Base-by-base conservation (phyloP, 2,888 invertebrate genomes). In the Malthinus seriepunctatus region DNA sequence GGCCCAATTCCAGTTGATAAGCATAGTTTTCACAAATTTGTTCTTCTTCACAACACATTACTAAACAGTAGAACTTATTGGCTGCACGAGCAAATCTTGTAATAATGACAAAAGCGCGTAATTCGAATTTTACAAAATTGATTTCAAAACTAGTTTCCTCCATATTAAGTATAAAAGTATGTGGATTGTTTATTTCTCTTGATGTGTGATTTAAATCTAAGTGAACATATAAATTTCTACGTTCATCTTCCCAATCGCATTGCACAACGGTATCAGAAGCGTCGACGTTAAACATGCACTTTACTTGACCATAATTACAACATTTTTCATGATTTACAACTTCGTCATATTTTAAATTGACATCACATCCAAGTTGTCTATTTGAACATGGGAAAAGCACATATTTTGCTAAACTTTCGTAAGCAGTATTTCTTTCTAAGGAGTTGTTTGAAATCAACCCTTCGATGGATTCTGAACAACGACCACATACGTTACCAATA, bases 181-280 rank as follows among this genome's bases (percentile, higher is more conserved):
- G 32, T 8, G 48, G 32, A 23, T 34, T 35, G 8, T 32, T 31
- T n/a, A 45, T 48, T 3, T 52, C n/a, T 11, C 8, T 10, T 10
- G 34, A 11, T 7, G 33, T 44, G 23, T 58, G 57, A 10, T 11
- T 34, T 8, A 14, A 6, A 10, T 37, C 23, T 14, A 75, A 71
- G 62, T 76, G 76, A 33, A 62, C 60, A 3, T 67, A 60, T 60
- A 75, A 67, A 50, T 72, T 67, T 0, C 35, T 61, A 2, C 67
- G 59, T 9, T 65, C 68, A 6, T 73, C 74, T 44, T 66, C 56
- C 71, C 71, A 72, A 8, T 60, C 57, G 44, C 73, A 74, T 12
- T 62, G 63, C 9, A 60, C 49, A 33, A 62, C 39, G 9, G 49
- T 50, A 6, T 34, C 8, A 10, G 10, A 47, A 2, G 32, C 4